phyloP scores from a whole-genome alignment of 2,797 vertebrate species.

The Oophaga sylvatica region DNA sequence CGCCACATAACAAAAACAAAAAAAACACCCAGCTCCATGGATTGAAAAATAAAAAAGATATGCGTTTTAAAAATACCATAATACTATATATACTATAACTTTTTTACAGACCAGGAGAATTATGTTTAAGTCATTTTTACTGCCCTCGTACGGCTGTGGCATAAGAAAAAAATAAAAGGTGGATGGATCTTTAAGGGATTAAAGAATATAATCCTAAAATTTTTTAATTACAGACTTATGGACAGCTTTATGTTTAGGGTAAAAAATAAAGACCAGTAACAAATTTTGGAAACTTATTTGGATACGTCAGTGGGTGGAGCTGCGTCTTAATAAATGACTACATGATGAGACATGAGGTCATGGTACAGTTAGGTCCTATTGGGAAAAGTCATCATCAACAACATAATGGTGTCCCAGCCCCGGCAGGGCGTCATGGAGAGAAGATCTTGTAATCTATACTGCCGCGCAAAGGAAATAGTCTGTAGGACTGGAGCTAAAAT shows the following conservation, averaged over 20 bases:
- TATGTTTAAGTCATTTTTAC: too few species aligned
- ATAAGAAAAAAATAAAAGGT: too few species aligned
- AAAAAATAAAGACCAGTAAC: neutral
- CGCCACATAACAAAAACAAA: too few species aligned
- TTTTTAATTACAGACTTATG: neutral
- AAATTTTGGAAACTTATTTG: too few species aligned
- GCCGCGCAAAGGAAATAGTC: neutral
- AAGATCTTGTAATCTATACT: neutral
- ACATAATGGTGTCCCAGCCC: neutral
- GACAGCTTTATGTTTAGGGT: neutral
- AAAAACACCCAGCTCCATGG: too few species aligned
- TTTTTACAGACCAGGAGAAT: too few species aligned
- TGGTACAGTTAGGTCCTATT: conserved; percentile 19
- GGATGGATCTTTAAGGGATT: too few species aligned
- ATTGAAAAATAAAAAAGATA: too few species aligned
- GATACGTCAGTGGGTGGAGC: neutral
- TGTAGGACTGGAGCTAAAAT: neutral
- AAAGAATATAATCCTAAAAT: neutral
- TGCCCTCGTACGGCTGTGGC: too few species aligned
- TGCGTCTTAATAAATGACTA: neutral
- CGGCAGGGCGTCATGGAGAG: neutral
- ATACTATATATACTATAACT: too few species aligned
- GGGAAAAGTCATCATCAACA: conserved; percentile 6
- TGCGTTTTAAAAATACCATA: too few species aligned
- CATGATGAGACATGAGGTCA: neutral